Evolutionary conservation across 2,888 invertebrate genomes (phyloP).

Genomic region (Drosophila phalerata): DNA sequence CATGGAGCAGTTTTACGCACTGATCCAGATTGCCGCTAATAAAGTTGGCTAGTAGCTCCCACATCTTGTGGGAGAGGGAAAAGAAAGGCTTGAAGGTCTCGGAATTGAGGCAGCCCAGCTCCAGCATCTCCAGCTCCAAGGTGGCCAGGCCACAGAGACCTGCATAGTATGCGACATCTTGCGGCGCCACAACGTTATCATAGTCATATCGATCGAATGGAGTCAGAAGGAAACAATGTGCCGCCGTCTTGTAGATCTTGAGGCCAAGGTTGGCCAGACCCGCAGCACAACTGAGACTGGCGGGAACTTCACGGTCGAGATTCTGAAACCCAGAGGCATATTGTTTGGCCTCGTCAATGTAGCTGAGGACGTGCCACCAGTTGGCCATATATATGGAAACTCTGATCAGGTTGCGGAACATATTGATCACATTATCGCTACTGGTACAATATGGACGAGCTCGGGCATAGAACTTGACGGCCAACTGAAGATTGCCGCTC

Average conservation of each 20-base stretch:
- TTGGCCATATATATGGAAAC: slow-evolving; percentile 73
- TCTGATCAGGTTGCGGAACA: slow-evolving; percentile 65
- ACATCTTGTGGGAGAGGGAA: slow-evolving; percentile 44
- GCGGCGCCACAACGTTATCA: slow-evolving; percentile 57
- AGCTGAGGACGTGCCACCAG: slow-evolving; percentile 73
- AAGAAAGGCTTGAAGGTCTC: slow-evolving; percentile 57
- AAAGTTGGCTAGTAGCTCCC: slow-evolving; percentile 41
- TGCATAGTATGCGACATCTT: slow-evolving; percentile 61
- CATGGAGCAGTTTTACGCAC: slow-evolving; percentile 36
- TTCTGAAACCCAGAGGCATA: slow-evolving; percentile 57
- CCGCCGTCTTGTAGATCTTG: slow-evolving; percentile 63
- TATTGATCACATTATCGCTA: slow-evolving; percentile 61
- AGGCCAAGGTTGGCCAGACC: slow-evolving; percentile 66
- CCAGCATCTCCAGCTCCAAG: slow-evolving; percentile 44
- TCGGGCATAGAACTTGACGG: slow-evolving; percentile 67
- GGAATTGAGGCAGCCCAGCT: slow-evolving; percentile 39
- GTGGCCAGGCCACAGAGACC: slow-evolving; percentile 64
- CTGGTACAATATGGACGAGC: slow-evolving; percentile 65
- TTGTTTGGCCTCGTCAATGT: slow-evolving; percentile 68
- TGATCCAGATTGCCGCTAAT: slow-evolving; percentile 29
- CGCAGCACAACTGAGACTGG: slow-evolving; percentile 62
- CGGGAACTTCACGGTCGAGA: slow-evolving; percentile 51
- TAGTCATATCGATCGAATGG: slow-evolving; percentile 59
- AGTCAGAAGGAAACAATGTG: slow-evolving; percentile 56
- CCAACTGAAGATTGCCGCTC: slow-evolving; percentile 64